Base-by-base conservation (phyloP, 2,888 invertebrate species). In the Perizoma affinitatum region DNA sequence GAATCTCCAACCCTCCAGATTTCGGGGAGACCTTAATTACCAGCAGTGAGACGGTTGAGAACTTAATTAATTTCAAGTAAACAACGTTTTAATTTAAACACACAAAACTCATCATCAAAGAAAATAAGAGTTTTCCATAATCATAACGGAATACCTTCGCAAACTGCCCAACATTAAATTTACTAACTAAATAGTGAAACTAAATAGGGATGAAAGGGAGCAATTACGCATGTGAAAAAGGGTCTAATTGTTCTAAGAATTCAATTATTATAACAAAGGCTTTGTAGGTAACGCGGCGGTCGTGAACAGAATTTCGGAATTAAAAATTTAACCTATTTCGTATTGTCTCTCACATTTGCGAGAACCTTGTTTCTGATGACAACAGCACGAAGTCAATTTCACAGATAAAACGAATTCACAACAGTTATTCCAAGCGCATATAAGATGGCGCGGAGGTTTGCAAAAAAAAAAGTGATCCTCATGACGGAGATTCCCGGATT, bases 211-310 rank as follows among this genome's bases (percentile, higher is more conserved):
- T 63, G 43, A 56, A 60, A 63, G 60, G 58, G 54, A 63, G 61
- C 42, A 55, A 60, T 58, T 63, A 53, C 38, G 40, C 55, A 60
- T 60, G 54, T 60, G 54, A 53, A 59, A 54, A 45, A 53, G 47
- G 50, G n/a, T n/a, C 46, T 64, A 64, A 64, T 69, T 69, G 61
- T 61, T 59, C 54, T 63, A 67, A 59, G 59, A 66, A 69, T 67
- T 66, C 59, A 66, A 67, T 69, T 65, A 65, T 51, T 56, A 52
- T 36, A 55, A 66, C 64, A 66, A 66, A 68, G 62, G 62, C 47
- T 41, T 35, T 8, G 42, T 42, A 46, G 48, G 47, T 44, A 51
- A 47, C 43, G 40, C 50, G 6, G 55, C 47, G 65, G 58, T 44
- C 40, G 36, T 38, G 49, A 35, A 47, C 48, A n/a, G 35, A 54